Conservation (phyloP, 2,888 invertebrate genomes). For the Polydrusus pterygomalis region DNA sequence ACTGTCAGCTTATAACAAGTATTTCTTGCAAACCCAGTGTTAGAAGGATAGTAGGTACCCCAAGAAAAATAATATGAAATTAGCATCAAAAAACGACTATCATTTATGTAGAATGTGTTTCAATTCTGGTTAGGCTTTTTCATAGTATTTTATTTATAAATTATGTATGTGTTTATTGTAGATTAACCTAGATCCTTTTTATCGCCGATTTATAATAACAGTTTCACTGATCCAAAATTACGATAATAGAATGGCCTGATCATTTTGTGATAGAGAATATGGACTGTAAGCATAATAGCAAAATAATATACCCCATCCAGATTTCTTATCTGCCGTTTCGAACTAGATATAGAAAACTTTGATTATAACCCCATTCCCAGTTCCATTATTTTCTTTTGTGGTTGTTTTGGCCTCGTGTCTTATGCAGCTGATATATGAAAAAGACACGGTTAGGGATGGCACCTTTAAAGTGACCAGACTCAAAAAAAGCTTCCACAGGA, state of each 20-base stretch:
- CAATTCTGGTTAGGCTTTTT: not conserved
- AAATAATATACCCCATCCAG: not conserved
- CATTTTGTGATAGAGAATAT: not conserved
- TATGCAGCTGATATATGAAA: too few species aligned
- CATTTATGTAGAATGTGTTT: too few species aligned
- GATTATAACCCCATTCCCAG: not conserved
- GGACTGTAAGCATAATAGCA: not conserved
- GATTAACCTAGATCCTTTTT: not conserved
- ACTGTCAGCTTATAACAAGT: too few species aligned
- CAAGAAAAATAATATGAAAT: too few species aligned
- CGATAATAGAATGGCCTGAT: not conserved
- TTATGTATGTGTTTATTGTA: not conserved
- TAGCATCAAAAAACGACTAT: too few species aligned
- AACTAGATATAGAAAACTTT: not conserved
- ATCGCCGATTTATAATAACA: not conserved
- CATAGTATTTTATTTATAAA: conserved; percentile 2
- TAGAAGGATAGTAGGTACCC: too few species aligned
- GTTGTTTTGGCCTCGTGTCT: too few species aligned
- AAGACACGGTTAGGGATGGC: too few species aligned
- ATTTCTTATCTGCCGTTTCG: conserved; percentile 2
- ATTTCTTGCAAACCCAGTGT: not conserved
- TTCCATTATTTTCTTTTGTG: not conserved
- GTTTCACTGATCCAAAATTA: conserved; percentile 4
- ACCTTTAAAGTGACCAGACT: too few species aligned
- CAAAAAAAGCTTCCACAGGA: too few species aligned